Conservation (phyloP, 2,797 vertebrate genomes). For the Oreochromis grahami region DNA sequence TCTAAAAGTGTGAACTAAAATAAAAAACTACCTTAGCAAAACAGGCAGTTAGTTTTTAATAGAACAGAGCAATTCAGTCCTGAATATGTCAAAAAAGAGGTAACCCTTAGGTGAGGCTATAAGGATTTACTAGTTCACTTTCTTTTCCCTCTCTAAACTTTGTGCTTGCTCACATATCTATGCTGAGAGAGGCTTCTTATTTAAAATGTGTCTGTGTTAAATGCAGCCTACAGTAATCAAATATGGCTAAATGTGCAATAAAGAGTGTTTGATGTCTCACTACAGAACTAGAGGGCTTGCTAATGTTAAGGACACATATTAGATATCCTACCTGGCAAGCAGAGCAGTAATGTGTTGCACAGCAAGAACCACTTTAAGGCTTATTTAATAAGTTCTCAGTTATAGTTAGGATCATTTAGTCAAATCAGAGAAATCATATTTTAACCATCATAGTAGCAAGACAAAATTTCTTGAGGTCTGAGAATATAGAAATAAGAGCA, state of each 20-base stretch:
- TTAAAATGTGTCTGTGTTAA: background rate
- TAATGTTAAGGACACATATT: constrained; percentile 4
- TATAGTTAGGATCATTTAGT: background rate
- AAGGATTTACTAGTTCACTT: background rate
- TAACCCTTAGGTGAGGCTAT: background rate
- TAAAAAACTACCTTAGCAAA: background rate
- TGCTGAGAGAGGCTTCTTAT: background rate
- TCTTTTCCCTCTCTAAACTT: background rate
- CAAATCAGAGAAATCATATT: background rate
- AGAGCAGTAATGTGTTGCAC: constrained; percentile 2
- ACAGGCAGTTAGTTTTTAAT: background rate
- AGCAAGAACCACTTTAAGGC: constrained; percentile 5
- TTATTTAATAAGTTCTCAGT: background rate
- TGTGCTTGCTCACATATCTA: background rate
- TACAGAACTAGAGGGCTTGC: background rate
- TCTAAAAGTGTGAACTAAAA: background rate
- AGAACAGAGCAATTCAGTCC: background rate
- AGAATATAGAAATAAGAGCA: background rate
- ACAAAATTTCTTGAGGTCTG: background rate
- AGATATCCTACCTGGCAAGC: constrained; percentile 2
- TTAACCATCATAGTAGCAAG: background rate
- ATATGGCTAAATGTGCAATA: constrained; percentile 11
- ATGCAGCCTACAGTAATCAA: background rate
- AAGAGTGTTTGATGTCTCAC: constrained; percentile 17
- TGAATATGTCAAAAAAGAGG: background rate